phyloP scores from a whole-genome alignment of 2,888 invertebrate species.

The Hirtodrosophila duncani region DNA sequence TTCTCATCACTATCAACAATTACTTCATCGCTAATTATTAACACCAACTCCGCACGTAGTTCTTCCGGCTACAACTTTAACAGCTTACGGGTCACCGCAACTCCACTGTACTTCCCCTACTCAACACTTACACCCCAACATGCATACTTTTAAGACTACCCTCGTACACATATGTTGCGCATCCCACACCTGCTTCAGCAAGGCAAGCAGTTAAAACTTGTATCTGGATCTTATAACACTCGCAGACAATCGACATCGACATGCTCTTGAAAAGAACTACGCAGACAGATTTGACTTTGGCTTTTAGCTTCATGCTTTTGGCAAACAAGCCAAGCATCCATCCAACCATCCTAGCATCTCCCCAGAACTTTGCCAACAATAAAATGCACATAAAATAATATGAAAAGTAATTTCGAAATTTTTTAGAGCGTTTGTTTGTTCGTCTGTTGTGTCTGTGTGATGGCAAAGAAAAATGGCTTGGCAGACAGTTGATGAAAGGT shows the following conservation, averaged over 20 bases:
- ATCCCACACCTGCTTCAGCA: conserved; percentile 6
- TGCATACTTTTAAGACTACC: not conserved
- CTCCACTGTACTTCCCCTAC: too few relatives aligned
- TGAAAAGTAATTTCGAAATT: conserved; percentile 61
- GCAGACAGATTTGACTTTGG: conserved; percentile 37
- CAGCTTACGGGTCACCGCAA: too few relatives aligned
- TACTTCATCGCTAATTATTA: too few relatives aligned
- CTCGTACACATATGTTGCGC: not conserved
- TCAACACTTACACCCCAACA: not conserved
- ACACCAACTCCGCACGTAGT: too few relatives aligned
- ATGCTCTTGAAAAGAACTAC: conserved; percentile 3
- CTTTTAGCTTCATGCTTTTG: conserved; percentile 27
- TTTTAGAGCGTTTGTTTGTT: conserved; percentile 17
- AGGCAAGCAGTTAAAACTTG: conserved; percentile 15
- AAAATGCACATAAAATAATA: conserved; percentile 65
- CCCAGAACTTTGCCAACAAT: too few relatives aligned
- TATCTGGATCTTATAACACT: conserved; percentile 25
- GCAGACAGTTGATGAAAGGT: conserved; percentile 39
- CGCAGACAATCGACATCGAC: conserved; percentile 56
- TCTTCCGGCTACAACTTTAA: too few relatives aligned
- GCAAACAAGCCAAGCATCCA: conserved; percentile 16
- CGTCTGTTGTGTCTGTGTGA: conserved; percentile 16
- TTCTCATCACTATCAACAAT: too few relatives aligned
- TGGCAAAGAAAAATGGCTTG: conserved; percentile 30
- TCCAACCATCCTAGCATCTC: too few relatives aligned